phyloP scores from a whole-genome alignment of 2,113 vertebrate genomes.

The Archocentrus centrarchus region DNA sequence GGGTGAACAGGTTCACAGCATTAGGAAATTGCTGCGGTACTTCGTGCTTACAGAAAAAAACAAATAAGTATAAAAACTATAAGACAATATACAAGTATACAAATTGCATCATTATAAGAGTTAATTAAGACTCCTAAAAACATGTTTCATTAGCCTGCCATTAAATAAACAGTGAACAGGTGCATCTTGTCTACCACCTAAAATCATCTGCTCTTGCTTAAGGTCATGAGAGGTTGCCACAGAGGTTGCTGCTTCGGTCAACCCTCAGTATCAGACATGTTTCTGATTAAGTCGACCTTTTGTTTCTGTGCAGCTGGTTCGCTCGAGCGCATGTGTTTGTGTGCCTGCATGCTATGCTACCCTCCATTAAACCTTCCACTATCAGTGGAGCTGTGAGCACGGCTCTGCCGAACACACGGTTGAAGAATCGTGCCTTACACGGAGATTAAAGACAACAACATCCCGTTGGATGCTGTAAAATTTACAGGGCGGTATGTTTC shows the following conservation, averaged over 20 bases:
- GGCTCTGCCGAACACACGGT: neutral
- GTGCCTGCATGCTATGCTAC: constrained; percentile 42
- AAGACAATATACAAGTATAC: too few species aligned
- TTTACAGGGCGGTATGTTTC: constrained; percentile 57
- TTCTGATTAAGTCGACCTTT: constrained; percentile 22
- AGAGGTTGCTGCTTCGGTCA: constrained; percentile 16
- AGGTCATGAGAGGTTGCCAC: constrained; percentile 35
- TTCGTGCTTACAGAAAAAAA: too few species aligned
- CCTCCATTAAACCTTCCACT: constrained; percentile 56
- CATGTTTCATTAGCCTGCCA: constrained; percentile 18
- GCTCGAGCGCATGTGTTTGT: constrained; percentile 20
- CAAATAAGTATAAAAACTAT: too few species aligned
- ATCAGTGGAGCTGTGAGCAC: constrained; percentile 13
- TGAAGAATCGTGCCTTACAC: constrained; percentile 16
- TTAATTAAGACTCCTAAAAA: constrained; percentile 30
- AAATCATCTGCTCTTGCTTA: constrained; percentile 41
- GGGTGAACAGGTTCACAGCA: too few species aligned
- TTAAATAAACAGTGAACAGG: constrained; percentile 42
- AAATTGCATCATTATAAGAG: constrained; percentile 40
- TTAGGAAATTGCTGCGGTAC: too few species aligned
- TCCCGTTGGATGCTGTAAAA: constrained; percentile 62
- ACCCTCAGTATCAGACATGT: constrained; percentile 29
- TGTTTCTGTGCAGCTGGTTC: constrained; percentile 25
- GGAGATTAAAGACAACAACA: constrained; percentile 55
- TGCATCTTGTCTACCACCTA: constrained; percentile 30